Evolutionary conservation across 1,140 invertebrate genomes (phyloP).

Genomic region (Probaryconus sp.): DNA sequence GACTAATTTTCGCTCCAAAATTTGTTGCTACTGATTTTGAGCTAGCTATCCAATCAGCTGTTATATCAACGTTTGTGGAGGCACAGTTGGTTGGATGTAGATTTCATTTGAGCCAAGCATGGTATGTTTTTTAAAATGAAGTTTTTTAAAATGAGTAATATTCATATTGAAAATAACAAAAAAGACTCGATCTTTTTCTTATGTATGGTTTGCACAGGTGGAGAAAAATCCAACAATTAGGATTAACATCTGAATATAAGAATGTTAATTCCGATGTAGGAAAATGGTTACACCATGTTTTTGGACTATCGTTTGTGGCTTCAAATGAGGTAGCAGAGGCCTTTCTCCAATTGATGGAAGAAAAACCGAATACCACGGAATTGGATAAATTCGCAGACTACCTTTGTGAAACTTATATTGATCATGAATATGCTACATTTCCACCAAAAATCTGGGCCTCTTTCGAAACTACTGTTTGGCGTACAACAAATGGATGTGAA

Average conservation of each 20-base stretch:
- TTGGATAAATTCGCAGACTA: background rate
- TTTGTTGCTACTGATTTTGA: constrained; percentile 8
- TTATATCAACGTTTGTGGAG: background rate
- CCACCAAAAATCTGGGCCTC: constrained; percentile 5
- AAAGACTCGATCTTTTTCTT: no score
- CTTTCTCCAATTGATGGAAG: background rate
- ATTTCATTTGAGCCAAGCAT: constrained; percentile 30
- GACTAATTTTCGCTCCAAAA: background rate
- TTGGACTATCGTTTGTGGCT: background rate
- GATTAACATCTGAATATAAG: background rate
- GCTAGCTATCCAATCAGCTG: constrained; percentile 4
- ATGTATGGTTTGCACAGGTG: no score
- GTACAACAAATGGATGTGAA: constrained; percentile 13
- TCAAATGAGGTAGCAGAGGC: background rate
- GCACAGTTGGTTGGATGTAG: constrained; percentile 5
- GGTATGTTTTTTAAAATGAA: no score
- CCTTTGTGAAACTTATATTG: constrained; percentile 3
- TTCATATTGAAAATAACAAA: no score
- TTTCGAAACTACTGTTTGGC: background rate
- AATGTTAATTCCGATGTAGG: background rate
- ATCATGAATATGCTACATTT: constrained; percentile 5
- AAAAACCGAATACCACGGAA: no score
- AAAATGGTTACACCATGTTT: background rate
- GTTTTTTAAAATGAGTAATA: no score
- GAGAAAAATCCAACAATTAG: constrained; percentile 4